These are phyloP conservation scores for Drosophila leonis DNA, from an alignment of 2,888 invertebrate species.

Conservation along the genomic window DNA sequence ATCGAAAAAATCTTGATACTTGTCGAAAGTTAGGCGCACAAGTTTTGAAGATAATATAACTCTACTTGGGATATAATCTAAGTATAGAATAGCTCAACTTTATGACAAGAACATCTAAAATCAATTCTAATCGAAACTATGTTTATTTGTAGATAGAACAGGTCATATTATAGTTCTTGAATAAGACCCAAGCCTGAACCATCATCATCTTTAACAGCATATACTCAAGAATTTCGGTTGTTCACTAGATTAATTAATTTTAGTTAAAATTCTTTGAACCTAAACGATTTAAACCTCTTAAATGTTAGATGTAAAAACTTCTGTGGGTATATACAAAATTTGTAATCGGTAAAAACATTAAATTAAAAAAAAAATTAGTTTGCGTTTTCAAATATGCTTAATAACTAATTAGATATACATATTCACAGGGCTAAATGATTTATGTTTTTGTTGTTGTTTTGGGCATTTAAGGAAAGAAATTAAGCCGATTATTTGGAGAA, in stretches of 20 bases:
- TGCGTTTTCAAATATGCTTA: neutral
- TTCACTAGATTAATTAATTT: slow-evolving; percentile 13
- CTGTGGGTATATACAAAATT: slow-evolving; percentile 15
- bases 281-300: slow-evolving; percentile 12
- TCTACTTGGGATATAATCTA: slow-evolving; percentile 1
- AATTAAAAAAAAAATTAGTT: slow-evolving; percentile 1
- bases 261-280: slow-evolving; percentile 29
- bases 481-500: neutral
- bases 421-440: slow-evolving; percentile 53
- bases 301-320: slow-evolving; percentile 15
- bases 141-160: neutral
- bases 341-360: slow-evolving; percentile 5
- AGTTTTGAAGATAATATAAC: neutral
- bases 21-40: neutral
- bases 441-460: neutral
- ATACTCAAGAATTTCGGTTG: slow-evolving; percentile 4
- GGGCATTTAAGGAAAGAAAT: slow-evolving; percentile 3
- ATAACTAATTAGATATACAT: slow-evolving; percentile 33
- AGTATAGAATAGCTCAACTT: neutral
- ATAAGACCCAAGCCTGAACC: neutral
- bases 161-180: neutral
- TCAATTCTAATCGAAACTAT: slow-evolving; percentile 3
- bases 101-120: neutral
- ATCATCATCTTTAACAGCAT: slow-evolving; percentile 2
- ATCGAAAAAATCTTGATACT: neutral